These are phyloP conservation scores for Schizaphis graminum DNA, from an alignment of 2,888 invertebrate genomes.

Conservation along the genomic window DNA sequence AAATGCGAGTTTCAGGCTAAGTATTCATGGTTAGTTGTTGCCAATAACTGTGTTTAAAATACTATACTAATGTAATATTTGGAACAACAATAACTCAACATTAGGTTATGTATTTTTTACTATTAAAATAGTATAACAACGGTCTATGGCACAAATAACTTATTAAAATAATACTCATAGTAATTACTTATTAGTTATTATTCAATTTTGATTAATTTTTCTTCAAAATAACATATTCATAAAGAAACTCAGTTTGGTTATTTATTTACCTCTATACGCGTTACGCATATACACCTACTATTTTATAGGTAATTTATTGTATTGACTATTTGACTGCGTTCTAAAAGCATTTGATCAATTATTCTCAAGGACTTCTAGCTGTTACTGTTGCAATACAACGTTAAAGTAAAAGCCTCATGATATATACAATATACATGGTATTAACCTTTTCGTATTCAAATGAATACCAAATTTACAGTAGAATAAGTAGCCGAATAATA, in stretches of 20 bases:
- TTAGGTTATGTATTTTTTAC: background rate
- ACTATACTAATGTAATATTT: slow-evolving; percentile 27
- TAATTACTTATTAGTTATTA: background rate
- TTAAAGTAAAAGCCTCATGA: background rate
- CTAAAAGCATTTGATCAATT: slow-evolving; percentile 33
- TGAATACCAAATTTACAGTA: background rate
- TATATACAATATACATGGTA: no score
- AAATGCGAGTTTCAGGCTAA: slow-evolving; percentile 28
- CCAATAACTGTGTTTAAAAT: slow-evolving; percentile 49
- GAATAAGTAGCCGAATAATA: background rate
- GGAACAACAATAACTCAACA: slow-evolving; percentile 20
- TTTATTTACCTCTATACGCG: background rate
- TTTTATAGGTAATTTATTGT: background rate
- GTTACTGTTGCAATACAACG: background rate
- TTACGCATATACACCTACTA: background rate
- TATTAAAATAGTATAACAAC: background rate
- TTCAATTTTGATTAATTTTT: background rate
- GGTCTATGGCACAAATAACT: background rate
- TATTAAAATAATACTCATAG: background rate
- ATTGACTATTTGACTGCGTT: background rate
- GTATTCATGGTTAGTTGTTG: background rate
- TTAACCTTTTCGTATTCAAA: background rate
- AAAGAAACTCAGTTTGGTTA: background rate
- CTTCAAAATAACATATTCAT: background rate
- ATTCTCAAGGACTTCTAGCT: slow-evolving; percentile 37